Conservation (phyloP, 2,797 vertebrate species). For the Hydrophis major region DNA sequence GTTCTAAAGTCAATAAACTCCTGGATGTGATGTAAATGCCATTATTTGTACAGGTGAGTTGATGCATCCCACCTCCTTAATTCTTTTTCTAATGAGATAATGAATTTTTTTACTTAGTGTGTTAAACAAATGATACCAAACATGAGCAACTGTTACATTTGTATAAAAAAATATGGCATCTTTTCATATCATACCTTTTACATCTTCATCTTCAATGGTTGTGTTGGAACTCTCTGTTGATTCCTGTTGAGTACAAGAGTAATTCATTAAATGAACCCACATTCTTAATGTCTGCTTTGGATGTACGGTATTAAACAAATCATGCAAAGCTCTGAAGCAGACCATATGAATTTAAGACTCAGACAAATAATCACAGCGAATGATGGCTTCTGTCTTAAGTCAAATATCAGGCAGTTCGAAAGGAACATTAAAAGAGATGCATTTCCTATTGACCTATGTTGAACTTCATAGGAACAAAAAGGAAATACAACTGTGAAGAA, state of each 20-base stretch:
- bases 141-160: not conserved
- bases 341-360: constrained; percentile 61
- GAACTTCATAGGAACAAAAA: constrained; percentile 33
- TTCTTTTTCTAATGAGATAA: not conserved
- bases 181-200: constrained; percentile 84
- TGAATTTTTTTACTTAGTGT: not conserved
- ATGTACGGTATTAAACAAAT: constrained; percentile 42
- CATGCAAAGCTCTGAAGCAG: constrained; percentile 72
- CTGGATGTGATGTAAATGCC: not conserved
- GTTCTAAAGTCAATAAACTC: not conserved
- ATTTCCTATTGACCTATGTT: constrained; percentile 38
- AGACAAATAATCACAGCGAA: constrained; percentile 66
- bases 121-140: not conserved
- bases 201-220: constrained; percentile 96
- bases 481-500: constrained; percentile 36
- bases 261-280: constrained; percentile 15
- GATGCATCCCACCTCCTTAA: not conserved
- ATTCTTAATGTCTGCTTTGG: not conserved
- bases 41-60: not conserved
- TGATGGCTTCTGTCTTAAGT: constrained; percentile 50
- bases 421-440: constrained; percentile 39
- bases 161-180: not conserved
- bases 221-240: constrained; percentile 96
- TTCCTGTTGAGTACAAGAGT: constrained; percentile 77
- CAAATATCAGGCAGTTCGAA: constrained; percentile 40